Percentiles rank a stretch among this genome's conserved stretches.
Evolutionary conservation across 2,888 invertebrate genomes (phyloP).

Genomic region (Spisula subtruncata): DNA sequence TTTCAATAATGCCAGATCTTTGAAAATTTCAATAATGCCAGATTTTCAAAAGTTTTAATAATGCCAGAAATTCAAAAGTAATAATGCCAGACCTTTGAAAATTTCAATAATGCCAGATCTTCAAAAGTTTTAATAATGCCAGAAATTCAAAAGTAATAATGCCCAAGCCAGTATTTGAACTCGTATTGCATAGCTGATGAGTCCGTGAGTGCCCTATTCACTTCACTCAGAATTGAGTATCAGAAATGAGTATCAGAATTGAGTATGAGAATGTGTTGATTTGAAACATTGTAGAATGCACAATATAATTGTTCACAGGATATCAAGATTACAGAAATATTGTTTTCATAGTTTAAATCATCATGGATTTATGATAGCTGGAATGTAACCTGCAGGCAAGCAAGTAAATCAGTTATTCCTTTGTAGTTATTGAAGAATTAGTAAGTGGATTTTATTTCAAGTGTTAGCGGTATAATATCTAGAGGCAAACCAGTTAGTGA

Average conservation of each 20-base stretch:
- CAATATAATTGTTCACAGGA: neutral
- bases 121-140: neutral
- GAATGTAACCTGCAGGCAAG: neutral
- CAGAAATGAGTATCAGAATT: no score
- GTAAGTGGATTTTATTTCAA: neutral
- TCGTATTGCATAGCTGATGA: no score
- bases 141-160: neutral
- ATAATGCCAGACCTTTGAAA: neutral
- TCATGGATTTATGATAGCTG: neutral
- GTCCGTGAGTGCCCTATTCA: no score
- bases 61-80: neutral
- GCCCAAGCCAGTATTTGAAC: no score
- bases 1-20: neutral
- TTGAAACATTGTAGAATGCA: neutral
- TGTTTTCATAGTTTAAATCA: neutral
- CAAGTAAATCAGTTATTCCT: slow-evolving; percentile 20
- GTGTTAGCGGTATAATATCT: neutral
- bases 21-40: no score
- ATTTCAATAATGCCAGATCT: neutral
- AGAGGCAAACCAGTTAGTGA: neutral
- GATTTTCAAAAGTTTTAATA: neutral
- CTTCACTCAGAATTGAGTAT: no score
- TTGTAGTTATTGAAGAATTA: slow-evolving; percentile 9
- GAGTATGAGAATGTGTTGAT: neutral
- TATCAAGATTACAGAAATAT: neutral